Evolutionary conservation across 1,140 invertebrate species (phyloP).

Genomic region (Metopolophium dirhodum): DNA sequence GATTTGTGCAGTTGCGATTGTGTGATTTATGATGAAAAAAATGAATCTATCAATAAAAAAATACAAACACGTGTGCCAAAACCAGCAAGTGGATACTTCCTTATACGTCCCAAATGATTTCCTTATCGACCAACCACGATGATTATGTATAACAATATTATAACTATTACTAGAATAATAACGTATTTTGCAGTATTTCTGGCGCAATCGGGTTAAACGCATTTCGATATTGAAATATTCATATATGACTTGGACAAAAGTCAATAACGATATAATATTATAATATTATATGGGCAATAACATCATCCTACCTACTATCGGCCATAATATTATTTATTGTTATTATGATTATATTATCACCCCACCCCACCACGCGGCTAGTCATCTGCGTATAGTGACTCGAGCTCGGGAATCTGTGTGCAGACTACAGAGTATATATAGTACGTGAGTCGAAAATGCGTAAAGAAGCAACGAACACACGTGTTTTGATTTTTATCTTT

Average conservation of each 20-base stretch:
- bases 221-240: not conserved
- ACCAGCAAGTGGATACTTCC: not conserved
- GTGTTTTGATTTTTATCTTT: not conserved
- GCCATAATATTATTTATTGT: not conserved
- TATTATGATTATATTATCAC: not conserved
- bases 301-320: not conserved
- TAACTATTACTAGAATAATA: not conserved
- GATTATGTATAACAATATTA: not conserved
- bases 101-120: not conserved
- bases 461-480: not conserved
- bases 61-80: not conserved
- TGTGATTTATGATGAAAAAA: not conserved
- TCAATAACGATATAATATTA: not conserved
- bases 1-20: not conserved
- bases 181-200: not conserved
- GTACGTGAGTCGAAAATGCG: not conserved
- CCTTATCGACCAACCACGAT: not conserved
- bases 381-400: not conserved
- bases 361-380: too few species aligned
- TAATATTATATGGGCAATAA: not conserved
- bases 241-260: not conserved
- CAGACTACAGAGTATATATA: not conserved
- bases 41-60: not conserved
- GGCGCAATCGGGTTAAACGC: not conserved
- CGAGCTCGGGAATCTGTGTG: not conserved